Percentiles rank a stretch among this genome's conserved stretches.
Conservation (phyloP, 2,797 vertebrate species). For the Monodelphis domestica region DNA sequence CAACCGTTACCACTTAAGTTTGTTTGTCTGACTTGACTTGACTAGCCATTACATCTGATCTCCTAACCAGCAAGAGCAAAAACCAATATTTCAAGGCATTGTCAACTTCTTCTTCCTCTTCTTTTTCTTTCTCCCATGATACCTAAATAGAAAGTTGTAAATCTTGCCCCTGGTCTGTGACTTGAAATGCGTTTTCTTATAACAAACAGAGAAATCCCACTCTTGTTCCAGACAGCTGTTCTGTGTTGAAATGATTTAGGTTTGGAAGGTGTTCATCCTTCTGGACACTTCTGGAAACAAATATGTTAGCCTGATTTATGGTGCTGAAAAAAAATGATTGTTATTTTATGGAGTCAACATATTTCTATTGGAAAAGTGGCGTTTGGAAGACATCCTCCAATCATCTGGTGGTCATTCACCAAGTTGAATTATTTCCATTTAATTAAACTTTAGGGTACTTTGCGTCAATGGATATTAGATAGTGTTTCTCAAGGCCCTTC, state of each 20-base stretch:
- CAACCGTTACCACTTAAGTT: background rate
- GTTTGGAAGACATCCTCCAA: conserved; percentile 80
- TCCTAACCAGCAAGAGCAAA: conserved; percentile 7
- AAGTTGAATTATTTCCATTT: conserved; percentile 63
- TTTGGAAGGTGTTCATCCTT: conserved; percentile 87
- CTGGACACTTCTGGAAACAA: conserved; percentile 87
- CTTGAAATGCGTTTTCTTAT: conserved; percentile 53
- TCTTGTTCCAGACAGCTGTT: conserved; percentile 82
- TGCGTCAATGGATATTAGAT: conserved; percentile 68
- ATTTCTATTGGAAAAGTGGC: conserved; percentile 81
- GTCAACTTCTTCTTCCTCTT: conserved; percentile 20
- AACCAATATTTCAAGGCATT: conserved; percentile 2
- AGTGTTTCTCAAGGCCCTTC: conserved; percentile 46
- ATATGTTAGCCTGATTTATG: conserved; percentile 86
- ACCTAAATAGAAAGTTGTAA: conserved; percentile 46
- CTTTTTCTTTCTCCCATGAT: conserved; percentile 37
- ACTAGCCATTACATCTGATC: conserved; percentile 21
- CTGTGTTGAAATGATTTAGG: conserved; percentile 84
- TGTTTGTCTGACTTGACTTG: background rate
- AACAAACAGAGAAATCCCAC: conserved; percentile 78
- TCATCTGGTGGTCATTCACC: conserved; percentile 51
- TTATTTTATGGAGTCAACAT: conserved; percentile 74
- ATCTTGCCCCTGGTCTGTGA: conserved; percentile 29
- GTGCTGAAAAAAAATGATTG: conserved; percentile 74
- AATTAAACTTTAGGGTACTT: conserved; percentile 67